These are phyloP conservation scores for Marmota monax DNA, from an alignment of 2,113 vertebrate genomes.

Conservation along the genomic window DNA sequence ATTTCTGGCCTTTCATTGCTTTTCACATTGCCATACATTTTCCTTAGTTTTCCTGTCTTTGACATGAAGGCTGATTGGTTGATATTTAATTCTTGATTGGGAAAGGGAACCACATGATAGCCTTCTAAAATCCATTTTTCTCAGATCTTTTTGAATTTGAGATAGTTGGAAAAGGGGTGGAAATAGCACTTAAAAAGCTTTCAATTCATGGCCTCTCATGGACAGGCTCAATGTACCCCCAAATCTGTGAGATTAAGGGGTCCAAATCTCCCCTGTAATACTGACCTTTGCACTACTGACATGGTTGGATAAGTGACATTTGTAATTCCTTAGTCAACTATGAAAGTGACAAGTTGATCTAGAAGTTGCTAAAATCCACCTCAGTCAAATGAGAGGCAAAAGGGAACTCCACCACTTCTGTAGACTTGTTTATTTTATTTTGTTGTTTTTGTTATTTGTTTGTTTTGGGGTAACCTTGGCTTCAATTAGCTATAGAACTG, in stretches of 20 bases:
- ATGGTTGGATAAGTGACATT: neutral
- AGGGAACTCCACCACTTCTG: neutral
- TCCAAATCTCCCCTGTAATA: neutral
- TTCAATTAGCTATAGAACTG: neutral
- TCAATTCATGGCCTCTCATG: neutral
- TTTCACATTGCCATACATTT: neutral
- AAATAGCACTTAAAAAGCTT: neutral
- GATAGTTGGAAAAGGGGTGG: neutral
- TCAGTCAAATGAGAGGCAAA: neutral
- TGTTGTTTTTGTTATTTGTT: too few species aligned
- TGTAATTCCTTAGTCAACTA: neutral
- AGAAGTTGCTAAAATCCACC: neutral
- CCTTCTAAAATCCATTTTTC: constrained; percentile 35
- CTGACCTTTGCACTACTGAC: neutral
- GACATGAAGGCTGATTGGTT: neutral
- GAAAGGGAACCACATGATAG: neutral
- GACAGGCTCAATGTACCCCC: neutral
- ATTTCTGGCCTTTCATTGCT: neutral
- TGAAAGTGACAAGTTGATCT: neutral
- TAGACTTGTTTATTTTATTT: neutral
- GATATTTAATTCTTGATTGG: neutral
- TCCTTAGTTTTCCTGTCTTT: neutral
- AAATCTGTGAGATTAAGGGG: neutral
- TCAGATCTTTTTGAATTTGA: neutral
- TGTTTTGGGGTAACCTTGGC: neutral